Conservation (phyloP, 2,113 vertebrate species). For the Plecturocebus donacophilus region DNA sequence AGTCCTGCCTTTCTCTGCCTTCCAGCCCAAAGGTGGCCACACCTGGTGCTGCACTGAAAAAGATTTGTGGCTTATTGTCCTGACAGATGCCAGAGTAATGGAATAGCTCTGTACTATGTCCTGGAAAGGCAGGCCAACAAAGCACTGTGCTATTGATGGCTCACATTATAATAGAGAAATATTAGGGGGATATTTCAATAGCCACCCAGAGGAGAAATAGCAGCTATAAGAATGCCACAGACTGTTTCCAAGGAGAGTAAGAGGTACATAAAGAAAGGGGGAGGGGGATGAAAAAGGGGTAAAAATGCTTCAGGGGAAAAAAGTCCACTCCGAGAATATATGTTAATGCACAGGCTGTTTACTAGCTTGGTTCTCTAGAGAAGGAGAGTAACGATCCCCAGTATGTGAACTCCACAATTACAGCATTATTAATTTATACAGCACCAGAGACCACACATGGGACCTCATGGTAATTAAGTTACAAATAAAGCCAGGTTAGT, state of each 20-base stretch:
- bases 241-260: slow-evolving; percentile 51
- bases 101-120: slow-evolving; percentile 51
- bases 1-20: slow-evolving; percentile 55
- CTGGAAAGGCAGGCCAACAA: slow-evolving; percentile 47
- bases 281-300: background rate
- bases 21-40: slow-evolving; percentile 57
- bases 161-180: slow-evolving; percentile 67
- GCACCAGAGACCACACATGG: background rate
- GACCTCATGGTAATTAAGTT: slow-evolving; percentile 54
- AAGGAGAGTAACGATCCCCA: background rate
- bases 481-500: slow-evolving; percentile 17
- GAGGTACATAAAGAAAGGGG: background rate
- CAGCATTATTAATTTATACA: slow-evolving; percentile 54
- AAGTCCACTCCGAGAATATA: slow-evolving; percentile 6
- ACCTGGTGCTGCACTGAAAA: slow-evolving; percentile 46
- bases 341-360: background rate
- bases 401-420: background rate
- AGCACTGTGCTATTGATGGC: slow-evolving; percentile 41
- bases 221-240: slow-evolving; percentile 49
- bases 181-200: slow-evolving; percentile 67
- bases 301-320: background rate
- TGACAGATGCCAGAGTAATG: slow-evolving; percentile 63
- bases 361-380: background rate
- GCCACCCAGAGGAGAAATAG: slow-evolving; percentile 70
- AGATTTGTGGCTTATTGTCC: slow-evolving; percentile 70